These are phyloP conservation scores for Bedellia somnulentella DNA, from an alignment of 2,888 invertebrate species.

Conservation along the genomic window DNA sequence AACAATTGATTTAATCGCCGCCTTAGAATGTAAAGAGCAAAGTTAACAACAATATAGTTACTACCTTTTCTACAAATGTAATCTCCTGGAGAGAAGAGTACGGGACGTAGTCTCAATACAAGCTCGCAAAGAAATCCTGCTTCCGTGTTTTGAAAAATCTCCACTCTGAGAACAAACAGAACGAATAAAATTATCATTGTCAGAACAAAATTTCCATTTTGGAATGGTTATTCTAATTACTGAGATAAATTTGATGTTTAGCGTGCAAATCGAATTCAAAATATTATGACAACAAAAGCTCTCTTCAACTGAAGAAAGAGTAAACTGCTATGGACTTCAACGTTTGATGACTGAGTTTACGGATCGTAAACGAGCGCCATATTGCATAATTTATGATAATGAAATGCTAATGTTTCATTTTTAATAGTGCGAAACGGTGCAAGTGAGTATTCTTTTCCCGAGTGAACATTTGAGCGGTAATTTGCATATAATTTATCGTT, in stretches of 20 bases:
- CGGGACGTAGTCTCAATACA: constrained; percentile 90
- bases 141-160: constrained; percentile 99
- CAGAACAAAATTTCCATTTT: too few species aligned
- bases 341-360: constrained; percentile 46
- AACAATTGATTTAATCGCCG: constrained; percentile 8
- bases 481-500: too few species aligned
- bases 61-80: constrained; percentile 98
- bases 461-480: too few species aligned
- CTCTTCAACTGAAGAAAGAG: too few species aligned
- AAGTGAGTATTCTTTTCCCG: too few species aligned
- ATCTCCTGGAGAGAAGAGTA: constrained; percentile 97
- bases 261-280: too few species aligned
- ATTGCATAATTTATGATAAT: constrained; percentile 56
- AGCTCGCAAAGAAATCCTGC: constrained; percentile 98
- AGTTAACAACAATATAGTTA: neutral
- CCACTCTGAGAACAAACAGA: constrained; percentile 66
- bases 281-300: too few species aligned
- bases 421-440: constrained; percentile 55
- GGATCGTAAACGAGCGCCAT: constrained; percentile 51
- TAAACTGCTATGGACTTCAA: too few species aligned
- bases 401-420: constrained; percentile 55
- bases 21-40: too few species aligned
- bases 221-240: too few species aligned
- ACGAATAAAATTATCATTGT: too few species aligned
- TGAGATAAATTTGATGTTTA: too few species aligned